Conservation (phyloP, 2,888 invertebrate species). For the Gisinianus flammeolus region DNA sequence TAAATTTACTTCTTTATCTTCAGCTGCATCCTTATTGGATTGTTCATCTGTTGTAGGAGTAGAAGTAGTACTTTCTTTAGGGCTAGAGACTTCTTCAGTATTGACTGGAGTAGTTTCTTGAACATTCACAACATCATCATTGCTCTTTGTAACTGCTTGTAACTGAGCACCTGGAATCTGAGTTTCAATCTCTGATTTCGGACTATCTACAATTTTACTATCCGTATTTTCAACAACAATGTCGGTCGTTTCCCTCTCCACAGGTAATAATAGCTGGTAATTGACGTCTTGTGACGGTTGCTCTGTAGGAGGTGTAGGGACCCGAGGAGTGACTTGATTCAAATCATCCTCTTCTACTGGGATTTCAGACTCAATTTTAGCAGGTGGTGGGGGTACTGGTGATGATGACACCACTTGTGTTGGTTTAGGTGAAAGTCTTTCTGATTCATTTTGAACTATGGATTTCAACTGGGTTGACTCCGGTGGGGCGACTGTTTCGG, state of each 20-base stretch:
- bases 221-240: background rate
- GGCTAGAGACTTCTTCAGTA: background rate
- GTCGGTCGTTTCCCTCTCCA: background rate
- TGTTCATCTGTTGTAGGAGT: background rate
- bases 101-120: background rate
- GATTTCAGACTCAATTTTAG: too few relatives aligned
- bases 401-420: too few relatives aligned
- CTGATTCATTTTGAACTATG: background rate
- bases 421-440: background rate
- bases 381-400: background rate
- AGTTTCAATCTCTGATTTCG: background rate
- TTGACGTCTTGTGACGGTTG: background rate
- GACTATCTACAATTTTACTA: background rate
- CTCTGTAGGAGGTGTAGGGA: background rate
- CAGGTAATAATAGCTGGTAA: background rate
- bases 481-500: slow-evolving; percentile 21
- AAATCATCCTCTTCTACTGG: too few relatives aligned
- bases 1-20: background rate
- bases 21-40: background rate
- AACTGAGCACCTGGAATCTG: background rate
- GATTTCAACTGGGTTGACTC: background rate
- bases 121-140: slow-evolving; percentile 4
- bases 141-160: background rate
- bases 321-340: background rate
- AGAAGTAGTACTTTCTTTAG: background rate